A percentile compares a stretch with the other conserved stretches of the same genome.
phyloP scores from a whole-genome alignment of 2,888 invertebrate species.

The Danaus chrysippus region DNA sequence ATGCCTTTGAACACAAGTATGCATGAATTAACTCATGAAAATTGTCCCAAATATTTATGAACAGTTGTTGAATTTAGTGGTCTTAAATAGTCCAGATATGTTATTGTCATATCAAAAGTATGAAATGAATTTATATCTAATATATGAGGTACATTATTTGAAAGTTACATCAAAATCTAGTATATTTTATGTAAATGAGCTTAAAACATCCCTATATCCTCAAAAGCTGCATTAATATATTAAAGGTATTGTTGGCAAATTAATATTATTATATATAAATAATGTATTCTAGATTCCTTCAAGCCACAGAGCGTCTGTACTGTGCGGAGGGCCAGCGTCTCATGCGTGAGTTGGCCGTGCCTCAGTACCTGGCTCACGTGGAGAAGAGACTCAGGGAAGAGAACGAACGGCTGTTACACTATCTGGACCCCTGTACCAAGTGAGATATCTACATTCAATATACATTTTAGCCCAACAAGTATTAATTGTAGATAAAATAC shows the following conservation, averaged over 20 bases:
- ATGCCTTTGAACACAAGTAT: constrained; percentile 91
- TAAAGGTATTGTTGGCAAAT: too few species aligned
- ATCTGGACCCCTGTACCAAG: constrained; percentile 96
- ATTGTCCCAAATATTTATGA: not conserved
- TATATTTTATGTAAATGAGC: too few species aligned
- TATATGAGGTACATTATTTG: not conserved
- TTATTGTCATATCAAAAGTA: too few species aligned
- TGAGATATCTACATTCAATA: constrained; percentile 47
- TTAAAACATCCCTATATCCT: too few species aligned
- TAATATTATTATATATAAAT: not conserved
- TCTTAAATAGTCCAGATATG: too few species aligned
- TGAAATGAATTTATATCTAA: too few species aligned
- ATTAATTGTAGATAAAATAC: not conserved
- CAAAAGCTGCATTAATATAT: too few species aligned
- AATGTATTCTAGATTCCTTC: constrained; percentile 82
- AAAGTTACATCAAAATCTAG: not conserved
- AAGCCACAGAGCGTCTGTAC: constrained; percentile 95
- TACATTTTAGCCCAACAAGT: not conserved
- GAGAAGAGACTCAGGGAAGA: constrained; percentile 96
- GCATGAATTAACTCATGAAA: constrained; percentile 24
- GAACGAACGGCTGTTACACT: constrained; percentile 94
- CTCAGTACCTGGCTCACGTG: constrained; percentile 97
- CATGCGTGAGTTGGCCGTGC: constrained; percentile 96
- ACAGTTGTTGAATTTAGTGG: not conserved
- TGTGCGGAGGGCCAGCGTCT: constrained; percentile 95